phyloP scores from a whole-genome alignment of 2,888 invertebrate species.

The Rhamnusium bicolor region DNA sequence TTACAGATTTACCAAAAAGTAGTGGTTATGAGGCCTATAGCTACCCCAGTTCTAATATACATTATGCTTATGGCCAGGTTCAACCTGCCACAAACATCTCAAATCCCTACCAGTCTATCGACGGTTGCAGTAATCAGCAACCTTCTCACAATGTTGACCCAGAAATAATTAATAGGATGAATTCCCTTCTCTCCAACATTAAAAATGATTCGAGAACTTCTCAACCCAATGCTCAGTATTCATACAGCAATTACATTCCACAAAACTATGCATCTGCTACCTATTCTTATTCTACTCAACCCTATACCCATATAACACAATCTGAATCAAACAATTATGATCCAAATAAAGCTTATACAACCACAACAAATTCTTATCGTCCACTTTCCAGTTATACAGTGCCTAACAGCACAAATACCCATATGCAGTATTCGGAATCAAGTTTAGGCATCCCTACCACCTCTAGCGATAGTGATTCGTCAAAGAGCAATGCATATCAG shows the following conservation, averaged over 20 bases:
- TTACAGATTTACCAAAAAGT: constrained; percentile 53
- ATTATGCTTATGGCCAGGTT: constrained; percentile 32
- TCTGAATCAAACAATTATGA: constrained; percentile 40
- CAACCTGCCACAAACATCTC: background rate
- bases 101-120: constrained; percentile 22
- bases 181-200: constrained; percentile 32
- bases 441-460: constrained; percentile 19
- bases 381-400: constrained; percentile 53
- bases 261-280: constrained; percentile 51
- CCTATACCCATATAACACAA: constrained; percentile 25
- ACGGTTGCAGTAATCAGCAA: constrained; percentile 53
- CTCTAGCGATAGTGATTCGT: background rate
- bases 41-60: constrained; percentile 27
- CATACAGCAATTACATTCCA: constrained; percentile 53
- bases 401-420: constrained; percentile 37
- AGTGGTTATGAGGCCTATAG: constrained; percentile 56
- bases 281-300: constrained; percentile 37
- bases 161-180: constrained; percentile 46
- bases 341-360: constrained; percentile 54
- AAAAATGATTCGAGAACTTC: constrained; percentile 27
- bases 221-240: constrained; percentile 36
- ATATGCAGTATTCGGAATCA: constrained; percentile 48
- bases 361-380: constrained; percentile 58
- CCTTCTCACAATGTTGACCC: constrained; percentile 28
- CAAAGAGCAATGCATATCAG: constrained; percentile 10